phyloP scores from a whole-genome alignment of 2,113 vertebrate species.

The Picathartes gymnocephalus region DNA sequence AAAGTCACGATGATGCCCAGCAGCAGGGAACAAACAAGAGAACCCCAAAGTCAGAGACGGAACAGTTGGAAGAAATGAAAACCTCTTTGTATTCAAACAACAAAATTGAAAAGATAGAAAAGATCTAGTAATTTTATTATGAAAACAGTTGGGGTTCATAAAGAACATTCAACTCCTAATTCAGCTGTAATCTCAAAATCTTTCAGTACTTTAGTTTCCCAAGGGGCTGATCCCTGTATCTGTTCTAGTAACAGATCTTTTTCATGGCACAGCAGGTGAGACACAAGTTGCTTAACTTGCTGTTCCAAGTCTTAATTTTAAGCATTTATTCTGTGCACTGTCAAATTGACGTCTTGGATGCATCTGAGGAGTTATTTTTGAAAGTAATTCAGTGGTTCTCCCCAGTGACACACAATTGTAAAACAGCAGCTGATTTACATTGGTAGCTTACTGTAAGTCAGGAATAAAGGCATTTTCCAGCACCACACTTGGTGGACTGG shows the following conservation, averaged over 20 bases:
- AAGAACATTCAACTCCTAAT: neutral
- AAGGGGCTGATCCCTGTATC: neutral
- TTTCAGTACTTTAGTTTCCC: neutral
- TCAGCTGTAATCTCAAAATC: neutral
- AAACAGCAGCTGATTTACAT: neutral
- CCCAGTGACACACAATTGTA: neutral
- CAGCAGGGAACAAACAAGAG: neutral
- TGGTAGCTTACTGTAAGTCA: neutral
- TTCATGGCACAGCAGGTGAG: neutral
- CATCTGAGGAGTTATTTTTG: neutral
- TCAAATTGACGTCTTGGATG: neutral
- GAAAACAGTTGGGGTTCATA: neutral
- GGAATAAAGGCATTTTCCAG: neutral
- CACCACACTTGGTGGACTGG: neutral
- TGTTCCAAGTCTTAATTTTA: neutral
- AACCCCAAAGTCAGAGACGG: neutral
- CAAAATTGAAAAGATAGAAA: neutral
- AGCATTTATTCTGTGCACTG: neutral
- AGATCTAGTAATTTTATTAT: neutral
- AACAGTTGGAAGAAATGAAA: neutral
- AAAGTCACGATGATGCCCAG: neutral
- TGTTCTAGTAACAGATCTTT: neutral
- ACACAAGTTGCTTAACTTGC: neutral
- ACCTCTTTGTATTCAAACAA: neutral
- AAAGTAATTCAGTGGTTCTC: neutral